These are phyloP conservation scores for Phocides pigmalion DNA, from an alignment of 1,140 invertebrate genomes.

Conservation along the genomic window DNA sequence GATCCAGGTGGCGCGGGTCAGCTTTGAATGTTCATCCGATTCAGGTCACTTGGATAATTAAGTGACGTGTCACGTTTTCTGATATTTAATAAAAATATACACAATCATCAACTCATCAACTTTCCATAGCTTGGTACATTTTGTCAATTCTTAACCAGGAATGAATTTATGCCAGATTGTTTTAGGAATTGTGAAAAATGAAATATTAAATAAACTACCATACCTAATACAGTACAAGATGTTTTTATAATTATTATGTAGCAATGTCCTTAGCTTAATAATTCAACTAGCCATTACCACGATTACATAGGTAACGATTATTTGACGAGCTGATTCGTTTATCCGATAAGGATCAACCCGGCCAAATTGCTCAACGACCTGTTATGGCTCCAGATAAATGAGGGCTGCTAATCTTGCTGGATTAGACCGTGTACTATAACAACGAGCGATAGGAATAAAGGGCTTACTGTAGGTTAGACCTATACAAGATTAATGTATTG, in stretches of 20 bases:
- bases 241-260: too few relatives aligned
- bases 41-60: slow-evolving; percentile 2
- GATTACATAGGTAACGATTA: background rate
- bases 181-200: too few relatives aligned
- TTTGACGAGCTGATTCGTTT: slow-evolving; percentile 12
- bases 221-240: too few relatives aligned
- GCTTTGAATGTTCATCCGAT: slow-evolving; percentile 4
- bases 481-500: background rate
- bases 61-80: background rate
- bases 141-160: too few relatives aligned
- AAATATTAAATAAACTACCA: too few relatives aligned
- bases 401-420: slow-evolving; percentile 13
- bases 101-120: too few relatives aligned
- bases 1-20: slow-evolving; percentile 23
- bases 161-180: too few relatives aligned
- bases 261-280: too few relatives aligned
- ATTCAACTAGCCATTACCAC: background rate
- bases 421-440: slow-evolving; percentile 14
- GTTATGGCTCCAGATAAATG: slow-evolving; percentile 21
- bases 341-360: background rate
- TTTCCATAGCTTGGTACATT: too few relatives aligned
- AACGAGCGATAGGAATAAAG: background rate
- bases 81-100: too few relatives aligned
- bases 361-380: slow-evolving; percentile 16
- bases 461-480: background rate